These are phyloP conservation scores for Luperina nickerlii DNA, from an alignment of 2,888 invertebrate genomes.

Conservation along the genomic window DNA sequence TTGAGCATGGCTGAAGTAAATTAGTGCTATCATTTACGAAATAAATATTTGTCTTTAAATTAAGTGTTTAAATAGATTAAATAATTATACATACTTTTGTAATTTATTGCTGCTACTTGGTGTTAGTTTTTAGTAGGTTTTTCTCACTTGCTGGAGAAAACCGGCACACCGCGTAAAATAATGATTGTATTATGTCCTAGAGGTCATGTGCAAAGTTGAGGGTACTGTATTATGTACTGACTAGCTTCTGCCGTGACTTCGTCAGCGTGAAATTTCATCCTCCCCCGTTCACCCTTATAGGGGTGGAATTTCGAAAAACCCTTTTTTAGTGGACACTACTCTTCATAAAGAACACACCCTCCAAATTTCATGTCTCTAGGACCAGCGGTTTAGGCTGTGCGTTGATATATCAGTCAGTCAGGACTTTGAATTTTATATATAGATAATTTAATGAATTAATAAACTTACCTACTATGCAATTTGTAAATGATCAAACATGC, in stretches of 20 bases:
- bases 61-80: conserved; percentile 62
- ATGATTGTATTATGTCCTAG: background rate
- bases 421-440: no score
- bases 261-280: no score
- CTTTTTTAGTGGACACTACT: no score
- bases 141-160: conserved; percentile 1
- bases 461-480: background rate
- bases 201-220: conserved; percentile 1
- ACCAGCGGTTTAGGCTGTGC: no score
- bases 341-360: no score
- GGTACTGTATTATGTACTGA: background rate
- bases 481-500: background rate
- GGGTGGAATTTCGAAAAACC: no score
- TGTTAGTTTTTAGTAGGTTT: background rate
- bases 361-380: no score
- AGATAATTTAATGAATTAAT: background rate
- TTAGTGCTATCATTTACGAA: conserved; percentile 64
- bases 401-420: no score
- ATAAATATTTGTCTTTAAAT: conserved; percentile 68
- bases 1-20: conserved; percentile 53
- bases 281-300: no score
- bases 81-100: conserved; percentile 58
- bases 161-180: background rate
- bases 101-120: conserved; percentile 37
- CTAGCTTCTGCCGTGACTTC: no score